Conservation (phyloP, 2,113 vertebrate genomes). For the Recurvirostra avosetta region DNA sequence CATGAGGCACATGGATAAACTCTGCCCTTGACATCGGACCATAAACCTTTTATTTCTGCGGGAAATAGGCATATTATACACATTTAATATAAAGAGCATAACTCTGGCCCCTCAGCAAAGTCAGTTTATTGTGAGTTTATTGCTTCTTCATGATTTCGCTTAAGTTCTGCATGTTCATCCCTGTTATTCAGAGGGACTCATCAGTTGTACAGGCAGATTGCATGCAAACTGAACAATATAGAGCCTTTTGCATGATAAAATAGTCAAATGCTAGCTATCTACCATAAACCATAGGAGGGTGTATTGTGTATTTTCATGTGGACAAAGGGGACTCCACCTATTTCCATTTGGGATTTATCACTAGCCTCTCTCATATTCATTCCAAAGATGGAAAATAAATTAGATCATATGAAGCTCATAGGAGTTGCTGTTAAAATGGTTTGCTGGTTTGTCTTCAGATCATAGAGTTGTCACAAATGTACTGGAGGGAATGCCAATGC, state of each 20-base stretch:
- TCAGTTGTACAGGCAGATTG: neutral
- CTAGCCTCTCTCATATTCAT: neutral
- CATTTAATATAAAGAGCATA: neutral
- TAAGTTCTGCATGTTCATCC: neutral
- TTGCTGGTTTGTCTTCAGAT: neutral
- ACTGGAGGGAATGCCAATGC: neutral
- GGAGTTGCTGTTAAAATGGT: neutral
- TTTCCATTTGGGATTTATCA: constrained; percentile 6
- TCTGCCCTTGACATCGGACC: neutral
- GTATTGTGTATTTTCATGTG: neutral
- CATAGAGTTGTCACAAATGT: neutral
- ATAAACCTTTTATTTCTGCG: neutral
- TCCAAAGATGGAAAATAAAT: neutral
- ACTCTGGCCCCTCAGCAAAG: neutral
- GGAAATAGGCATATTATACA: neutral
- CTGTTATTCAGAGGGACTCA: neutral
- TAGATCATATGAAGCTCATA: neutral
- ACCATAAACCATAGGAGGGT: neutral
- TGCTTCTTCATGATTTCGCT: neutral
- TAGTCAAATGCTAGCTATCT: neutral
- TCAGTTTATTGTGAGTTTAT: neutral
- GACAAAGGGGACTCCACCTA: neutral
- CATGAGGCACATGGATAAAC: neutral
- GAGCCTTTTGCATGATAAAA: neutral
- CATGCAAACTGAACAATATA: neutral